phyloP scores from a whole-genome alignment of 2,113 vertebrate species.

The Gasterosteus aculeatus region DNA sequence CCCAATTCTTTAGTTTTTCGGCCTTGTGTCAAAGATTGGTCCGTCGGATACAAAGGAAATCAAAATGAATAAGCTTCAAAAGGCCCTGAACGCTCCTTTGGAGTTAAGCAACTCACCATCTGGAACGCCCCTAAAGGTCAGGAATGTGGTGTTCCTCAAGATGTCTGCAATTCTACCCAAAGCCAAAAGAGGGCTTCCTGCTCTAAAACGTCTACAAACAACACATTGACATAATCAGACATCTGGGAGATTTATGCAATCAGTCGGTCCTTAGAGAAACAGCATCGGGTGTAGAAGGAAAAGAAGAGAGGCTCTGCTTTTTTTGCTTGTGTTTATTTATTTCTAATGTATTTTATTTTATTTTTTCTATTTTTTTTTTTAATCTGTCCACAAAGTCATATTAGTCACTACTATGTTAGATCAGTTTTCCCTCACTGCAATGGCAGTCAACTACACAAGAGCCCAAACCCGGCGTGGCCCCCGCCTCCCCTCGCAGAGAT shows the following conservation, averaged over 20 bases:
- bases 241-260: not conserved
- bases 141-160: not conserved
- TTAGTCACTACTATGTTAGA: slow-evolving; percentile 88
- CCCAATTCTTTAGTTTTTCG: not conserved
- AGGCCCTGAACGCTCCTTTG: not conserved
- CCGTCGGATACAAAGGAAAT: not conserved
- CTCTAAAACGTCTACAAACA: not conserved
- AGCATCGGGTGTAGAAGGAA: slow-evolving; percentile 6
- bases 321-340: slow-evolving; percentile 78
- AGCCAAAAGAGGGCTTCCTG: slow-evolving; percentile 35
- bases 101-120: not conserved
- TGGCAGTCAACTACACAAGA: slow-evolving; percentile 85
- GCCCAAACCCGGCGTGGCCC: slow-evolving; percentile 75
- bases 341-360: slow-evolving; percentile 80
- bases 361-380: slow-evolving; percentile 32
- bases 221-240: not conserved
- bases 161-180: not conserved
- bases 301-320: slow-evolving; percentile 10
- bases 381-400: slow-evolving; percentile 84
- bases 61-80: not conserved
- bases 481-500: slow-evolving; percentile 52
- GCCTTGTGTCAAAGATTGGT: not conserved
- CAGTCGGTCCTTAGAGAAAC: not conserved
- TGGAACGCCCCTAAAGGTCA: not conserved
- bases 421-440: slow-evolving; percentile 84